phyloP scores from a whole-genome alignment of 2,888 invertebrate genomes.

The Itoplectis maculator region DNA sequence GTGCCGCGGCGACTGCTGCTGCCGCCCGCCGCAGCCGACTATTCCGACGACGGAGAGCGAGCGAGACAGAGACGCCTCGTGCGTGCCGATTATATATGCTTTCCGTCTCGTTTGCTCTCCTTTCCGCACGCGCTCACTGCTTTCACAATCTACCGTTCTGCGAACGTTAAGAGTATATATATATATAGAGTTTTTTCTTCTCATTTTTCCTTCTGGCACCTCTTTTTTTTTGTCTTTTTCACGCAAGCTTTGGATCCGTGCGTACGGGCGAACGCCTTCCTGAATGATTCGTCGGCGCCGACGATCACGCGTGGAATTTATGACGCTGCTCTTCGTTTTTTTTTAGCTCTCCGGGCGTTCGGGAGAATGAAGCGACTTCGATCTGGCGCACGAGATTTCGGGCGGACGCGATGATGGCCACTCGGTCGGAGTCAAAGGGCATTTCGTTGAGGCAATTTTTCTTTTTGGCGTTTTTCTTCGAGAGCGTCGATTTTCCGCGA shows the following conservation, averaged over 20 bases:
- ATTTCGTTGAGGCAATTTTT: neutral
- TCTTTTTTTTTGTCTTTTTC: neutral
- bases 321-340: too few species aligned
- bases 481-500: neutral
- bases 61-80: conserved; percentile 32
- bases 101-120: conserved; percentile 36
- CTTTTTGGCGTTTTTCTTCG: neutral
- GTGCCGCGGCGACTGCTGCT: neutral
- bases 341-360: neutral
- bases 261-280: neutral
- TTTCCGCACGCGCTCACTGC: conserved; percentile 36
- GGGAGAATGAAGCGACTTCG: neutral
- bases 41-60: conserved; percentile 55
- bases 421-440: neutral
- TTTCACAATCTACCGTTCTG: conserved; percentile 36
- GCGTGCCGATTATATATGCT: neutral
- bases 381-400: neutral
- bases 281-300: neutral
- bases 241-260: neutral
- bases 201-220: neutral
- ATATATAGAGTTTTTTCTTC: neutral
- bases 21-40: neutral
- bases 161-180: neutral
- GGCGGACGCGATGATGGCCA: neutral
- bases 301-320: neutral